These are phyloP conservation scores for Lemur catta DNA, from an alignment of 2,797 vertebrate genomes.

Conservation along the genomic window DNA sequence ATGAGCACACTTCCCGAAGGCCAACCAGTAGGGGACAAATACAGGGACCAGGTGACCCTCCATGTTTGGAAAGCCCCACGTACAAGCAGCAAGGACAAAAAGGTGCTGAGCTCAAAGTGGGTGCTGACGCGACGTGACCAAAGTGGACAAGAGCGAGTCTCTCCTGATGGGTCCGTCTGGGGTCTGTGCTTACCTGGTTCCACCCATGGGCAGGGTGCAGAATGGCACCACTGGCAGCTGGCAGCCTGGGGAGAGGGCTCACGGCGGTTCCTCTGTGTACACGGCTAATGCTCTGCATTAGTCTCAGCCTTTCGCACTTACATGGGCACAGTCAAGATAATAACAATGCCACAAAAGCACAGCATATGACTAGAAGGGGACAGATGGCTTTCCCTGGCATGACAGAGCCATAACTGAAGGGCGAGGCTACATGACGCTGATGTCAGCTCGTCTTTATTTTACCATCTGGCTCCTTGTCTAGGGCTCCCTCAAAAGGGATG, in stretches of 20 bases:
- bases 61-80: background rate
- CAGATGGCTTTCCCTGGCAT: background rate
- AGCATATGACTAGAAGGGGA: background rate
- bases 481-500: slow-evolving; percentile 14
- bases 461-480: slow-evolving; percentile 52
- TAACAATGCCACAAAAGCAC: background rate
- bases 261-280: background rate
- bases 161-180: background rate
- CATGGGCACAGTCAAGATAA: slow-evolving; percentile 11
- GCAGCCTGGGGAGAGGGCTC: background rate
- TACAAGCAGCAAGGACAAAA: background rate
- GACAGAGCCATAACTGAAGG: background rate
- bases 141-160: background rate
- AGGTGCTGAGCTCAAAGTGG: background rate
- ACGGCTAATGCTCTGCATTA: background rate
- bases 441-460: slow-evolving; percentile 47
- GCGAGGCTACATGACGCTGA: slow-evolving; percentile 13
- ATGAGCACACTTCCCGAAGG: background rate
- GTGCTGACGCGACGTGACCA: background rate
- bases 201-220: background rate
- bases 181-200: background rate
- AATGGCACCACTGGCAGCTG: background rate
- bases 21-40: background rate
- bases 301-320: slow-evolving; percentile 23
- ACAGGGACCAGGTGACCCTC: background rate